Evolutionary conservation across 2,888 invertebrate species (phyloP).

Genomic region (Leucophenga montana): DNA sequence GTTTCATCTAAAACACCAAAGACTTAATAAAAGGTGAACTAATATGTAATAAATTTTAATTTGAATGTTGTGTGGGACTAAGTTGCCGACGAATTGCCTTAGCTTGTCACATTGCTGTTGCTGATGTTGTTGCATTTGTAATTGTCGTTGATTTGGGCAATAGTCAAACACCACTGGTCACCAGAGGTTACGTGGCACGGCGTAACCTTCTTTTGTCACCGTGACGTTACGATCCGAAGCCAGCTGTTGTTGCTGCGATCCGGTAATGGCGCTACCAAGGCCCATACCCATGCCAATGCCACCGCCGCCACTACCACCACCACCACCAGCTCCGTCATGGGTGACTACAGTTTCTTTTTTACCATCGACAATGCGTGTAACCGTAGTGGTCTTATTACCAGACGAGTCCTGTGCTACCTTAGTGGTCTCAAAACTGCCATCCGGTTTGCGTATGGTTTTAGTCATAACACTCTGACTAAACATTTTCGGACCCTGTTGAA

Average conservation of each 20-base stretch:
- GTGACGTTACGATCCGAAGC: constrained; percentile 69
- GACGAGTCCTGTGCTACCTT: constrained; percentile 75
- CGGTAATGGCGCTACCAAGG: constrained; percentile 16
- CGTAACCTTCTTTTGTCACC: constrained; percentile 73
- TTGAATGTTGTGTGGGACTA: constrained; percentile 64
- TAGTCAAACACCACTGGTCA: constrained; percentile 71
- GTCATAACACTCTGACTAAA: constrained; percentile 76
- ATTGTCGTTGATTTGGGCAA: constrained; percentile 57
- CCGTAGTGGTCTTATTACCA: constrained; percentile 77
- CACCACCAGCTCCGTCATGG: constrained; percentile 47
- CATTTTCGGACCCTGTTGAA: constrained; percentile 68
- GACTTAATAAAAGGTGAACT: constrained; percentile 70
- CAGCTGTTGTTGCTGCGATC: constrained; percentile 29
- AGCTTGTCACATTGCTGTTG: constrained; percentile 54
- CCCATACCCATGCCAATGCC: constrained; percentile 30
- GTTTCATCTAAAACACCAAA: constrained; percentile 73
- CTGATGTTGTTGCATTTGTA: constrained; percentile 54
- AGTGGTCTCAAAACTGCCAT: constrained; percentile 77
- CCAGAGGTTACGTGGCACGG: constrained; percentile 73
- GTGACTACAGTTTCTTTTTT: constrained; percentile 69
- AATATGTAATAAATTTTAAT: constrained; percentile 70
- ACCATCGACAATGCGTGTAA: constrained; percentile 72
- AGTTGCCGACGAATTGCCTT: constrained; percentile 60
- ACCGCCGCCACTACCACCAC: constrained; percentile 20
- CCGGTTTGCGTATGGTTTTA: constrained; percentile 75